These are phyloP conservation scores for Adelphocoris suturalis DNA, from an alignment of 2,888 invertebrate genomes.

Conservation along the genomic window DNA sequence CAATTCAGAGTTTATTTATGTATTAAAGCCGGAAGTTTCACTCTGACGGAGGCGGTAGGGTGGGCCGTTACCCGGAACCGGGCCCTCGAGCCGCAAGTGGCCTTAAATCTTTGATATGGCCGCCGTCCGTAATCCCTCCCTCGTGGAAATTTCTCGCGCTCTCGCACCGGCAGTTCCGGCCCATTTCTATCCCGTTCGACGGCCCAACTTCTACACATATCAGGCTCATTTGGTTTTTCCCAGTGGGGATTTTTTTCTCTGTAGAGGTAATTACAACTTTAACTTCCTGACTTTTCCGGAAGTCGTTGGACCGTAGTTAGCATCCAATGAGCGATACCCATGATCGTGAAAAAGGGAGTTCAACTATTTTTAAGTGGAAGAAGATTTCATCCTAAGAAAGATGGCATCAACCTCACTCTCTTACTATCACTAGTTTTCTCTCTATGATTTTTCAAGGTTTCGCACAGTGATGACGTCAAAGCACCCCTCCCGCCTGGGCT, in stretches of 20 bases:
- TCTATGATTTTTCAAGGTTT: too few relatives aligned
- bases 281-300: not conserved
- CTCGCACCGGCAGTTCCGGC: slow-evolving; percentile 31
- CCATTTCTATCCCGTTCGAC: slow-evolving; percentile 23
- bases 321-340: too few relatives aligned
- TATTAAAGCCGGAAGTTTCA: slow-evolving; percentile 39
- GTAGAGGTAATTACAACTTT: not conserved
- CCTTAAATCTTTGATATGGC: slow-evolving; percentile 42
- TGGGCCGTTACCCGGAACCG: slow-evolving; percentile 22
- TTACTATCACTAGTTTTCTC: too few relatives aligned
- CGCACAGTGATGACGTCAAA: too few relatives aligned
- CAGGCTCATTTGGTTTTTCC: not conserved
- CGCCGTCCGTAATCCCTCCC: slow-evolving; percentile 36
- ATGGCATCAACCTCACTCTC: too few relatives aligned
- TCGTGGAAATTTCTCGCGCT: slow-evolving; percentile 29
- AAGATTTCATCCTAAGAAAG: too few relatives aligned
- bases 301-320: not conserved
- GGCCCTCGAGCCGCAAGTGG: slow-evolving; percentile 36
- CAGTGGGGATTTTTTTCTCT: not conserved
- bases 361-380: too few relatives aligned
- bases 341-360: too few relatives aligned
- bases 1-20: slow-evolving; percentile 30
- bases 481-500: too few relatives aligned
- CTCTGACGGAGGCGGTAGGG: slow-evolving; percentile 7
- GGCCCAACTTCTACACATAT: not conserved